Conservation (phyloP, 2,797 vertebrate species). For the Sebastolobus alascanus region DNA sequence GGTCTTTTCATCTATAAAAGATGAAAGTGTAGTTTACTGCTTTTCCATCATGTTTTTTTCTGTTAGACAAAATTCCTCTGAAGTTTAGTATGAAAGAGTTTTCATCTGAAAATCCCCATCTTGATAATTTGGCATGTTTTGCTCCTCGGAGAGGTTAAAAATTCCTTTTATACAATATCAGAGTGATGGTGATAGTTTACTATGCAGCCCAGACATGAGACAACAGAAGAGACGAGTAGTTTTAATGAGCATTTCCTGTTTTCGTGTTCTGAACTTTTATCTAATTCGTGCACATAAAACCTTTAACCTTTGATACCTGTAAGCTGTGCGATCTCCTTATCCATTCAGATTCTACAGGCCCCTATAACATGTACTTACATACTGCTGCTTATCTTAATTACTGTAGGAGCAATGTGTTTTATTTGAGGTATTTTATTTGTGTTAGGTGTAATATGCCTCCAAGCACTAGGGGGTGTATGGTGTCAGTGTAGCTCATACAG, state of each 20-base stretch:
- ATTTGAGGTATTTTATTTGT: too few species aligned
- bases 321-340: background rate
- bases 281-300: constrained; percentile 6
- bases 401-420: too few species aligned
- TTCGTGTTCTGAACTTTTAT: background rate
- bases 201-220: background rate
- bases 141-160: constrained; percentile 8
- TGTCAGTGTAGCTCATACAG: too few species aligned
- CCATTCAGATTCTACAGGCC: background rate
- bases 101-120: background rate
- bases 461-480: too few species aligned
- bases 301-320: constrained; percentile 1
- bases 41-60: constrained; percentile 13
- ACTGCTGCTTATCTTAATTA: background rate
- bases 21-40: background rate
- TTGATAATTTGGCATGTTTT: constrained; percentile 32
- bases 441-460: too few species aligned
- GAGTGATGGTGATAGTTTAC: background rate
- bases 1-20: constrained; percentile 2
- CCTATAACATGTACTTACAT: background rate
- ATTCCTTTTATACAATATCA: constrained; percentile 12
- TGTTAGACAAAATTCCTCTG: constrained; percentile 3
- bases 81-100: constrained; percentile 10
- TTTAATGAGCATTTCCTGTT: constrained; percentile 15
- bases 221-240: background rate